A percentile compares a stretch with the other conserved stretches of the same genome.
Conservation (phyloP, 1,140 invertebrate genomes). For the Trichogramma pretiosum region DNA sequence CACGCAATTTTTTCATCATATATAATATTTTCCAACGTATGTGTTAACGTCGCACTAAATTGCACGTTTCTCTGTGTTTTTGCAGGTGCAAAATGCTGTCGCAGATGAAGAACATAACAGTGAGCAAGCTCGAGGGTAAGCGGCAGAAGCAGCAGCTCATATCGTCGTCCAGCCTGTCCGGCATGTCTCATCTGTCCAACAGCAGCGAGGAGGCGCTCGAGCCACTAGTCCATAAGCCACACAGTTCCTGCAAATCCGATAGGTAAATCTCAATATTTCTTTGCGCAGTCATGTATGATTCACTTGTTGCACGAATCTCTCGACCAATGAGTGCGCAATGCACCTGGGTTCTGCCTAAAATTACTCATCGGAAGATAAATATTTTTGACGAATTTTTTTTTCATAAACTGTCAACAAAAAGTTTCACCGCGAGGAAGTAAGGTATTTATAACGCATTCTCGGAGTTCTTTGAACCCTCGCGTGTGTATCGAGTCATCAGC, state of each 20-base stretch:
- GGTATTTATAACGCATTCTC: too few species aligned
- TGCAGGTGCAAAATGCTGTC: conserved; percentile 35
- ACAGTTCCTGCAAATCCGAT: conserved; percentile 29
- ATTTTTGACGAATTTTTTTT: too few species aligned
- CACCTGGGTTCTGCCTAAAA: neutral
- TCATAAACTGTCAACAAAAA: too few species aligned
- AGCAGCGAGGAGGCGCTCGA: conserved; percentile 41
- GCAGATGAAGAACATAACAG: conserved; percentile 30
- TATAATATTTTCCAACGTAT: too few species aligned
- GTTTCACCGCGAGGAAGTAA: too few species aligned
- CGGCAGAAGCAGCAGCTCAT: conserved; percentile 40
- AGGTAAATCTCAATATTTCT: too few species aligned
- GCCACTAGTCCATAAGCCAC: conserved; percentile 32
- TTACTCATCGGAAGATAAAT: too few species aligned
- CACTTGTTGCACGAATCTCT: conserved; percentile 18
- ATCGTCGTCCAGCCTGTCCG: conserved; percentile 42
- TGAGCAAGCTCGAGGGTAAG: conserved; percentile 33
- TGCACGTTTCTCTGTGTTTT: conserved; percentile 2
- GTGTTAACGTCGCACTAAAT: neutral
- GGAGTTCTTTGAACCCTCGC: too few species aligned
- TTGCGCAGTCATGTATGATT: conserved; percentile 6
- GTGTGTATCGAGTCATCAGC: too few species aligned
- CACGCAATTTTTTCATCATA: too few species aligned
- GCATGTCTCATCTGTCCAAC: conserved; percentile 43
- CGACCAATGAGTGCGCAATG: conserved; percentile 11